These are phyloP conservation scores for Diorhabda carinulata DNA, from an alignment of 1,140 invertebrate species.

Conservation along the genomic window DNA sequence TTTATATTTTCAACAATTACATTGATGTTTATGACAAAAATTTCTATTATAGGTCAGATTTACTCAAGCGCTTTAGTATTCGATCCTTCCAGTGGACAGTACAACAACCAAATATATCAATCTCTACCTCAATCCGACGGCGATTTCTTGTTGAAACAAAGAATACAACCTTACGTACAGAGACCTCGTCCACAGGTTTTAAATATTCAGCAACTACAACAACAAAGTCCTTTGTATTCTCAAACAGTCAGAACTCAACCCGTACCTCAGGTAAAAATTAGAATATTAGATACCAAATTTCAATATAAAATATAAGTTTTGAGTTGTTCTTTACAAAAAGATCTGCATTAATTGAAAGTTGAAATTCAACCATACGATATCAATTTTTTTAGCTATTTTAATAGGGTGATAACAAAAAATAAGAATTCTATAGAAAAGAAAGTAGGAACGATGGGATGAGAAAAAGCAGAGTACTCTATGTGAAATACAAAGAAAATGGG, in stretches of 20 bases:
- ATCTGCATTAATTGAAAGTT: too few species aligned
- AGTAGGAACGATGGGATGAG: too few species aligned
- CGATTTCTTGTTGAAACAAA: conserved; percentile 66
- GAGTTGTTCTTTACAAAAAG: background rate
- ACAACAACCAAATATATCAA: conserved; percentile 76
- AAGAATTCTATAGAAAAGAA: too few species aligned
- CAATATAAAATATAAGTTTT: background rate
- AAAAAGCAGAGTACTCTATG: too few species aligned
- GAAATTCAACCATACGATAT: too few species aligned
- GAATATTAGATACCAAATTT: background rate
- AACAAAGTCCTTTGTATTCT: conserved; percentile 50
- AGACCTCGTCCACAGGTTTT: conserved; percentile 54
- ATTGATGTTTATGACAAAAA: too few species aligned
- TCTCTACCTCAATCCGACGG: conserved; percentile 68
- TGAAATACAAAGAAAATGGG: too few species aligned
- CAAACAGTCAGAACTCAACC: conserved; percentile 33
- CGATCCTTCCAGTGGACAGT: conserved; percentile 72
- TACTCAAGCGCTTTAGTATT: conserved; percentile 74
- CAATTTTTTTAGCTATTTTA: too few species aligned
- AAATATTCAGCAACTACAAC: conserved; percentile 41
- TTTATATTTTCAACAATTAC: too few species aligned
- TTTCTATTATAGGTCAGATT: conserved; percentile 48
- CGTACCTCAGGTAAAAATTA: conserved; percentile 42
- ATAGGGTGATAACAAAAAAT: too few species aligned
- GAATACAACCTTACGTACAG: conserved; percentile 69